These are phyloP conservation scores for Saimiri boliviensis DNA, from an alignment of 2,113 vertebrate species.

Conservation along the genomic window DNA sequence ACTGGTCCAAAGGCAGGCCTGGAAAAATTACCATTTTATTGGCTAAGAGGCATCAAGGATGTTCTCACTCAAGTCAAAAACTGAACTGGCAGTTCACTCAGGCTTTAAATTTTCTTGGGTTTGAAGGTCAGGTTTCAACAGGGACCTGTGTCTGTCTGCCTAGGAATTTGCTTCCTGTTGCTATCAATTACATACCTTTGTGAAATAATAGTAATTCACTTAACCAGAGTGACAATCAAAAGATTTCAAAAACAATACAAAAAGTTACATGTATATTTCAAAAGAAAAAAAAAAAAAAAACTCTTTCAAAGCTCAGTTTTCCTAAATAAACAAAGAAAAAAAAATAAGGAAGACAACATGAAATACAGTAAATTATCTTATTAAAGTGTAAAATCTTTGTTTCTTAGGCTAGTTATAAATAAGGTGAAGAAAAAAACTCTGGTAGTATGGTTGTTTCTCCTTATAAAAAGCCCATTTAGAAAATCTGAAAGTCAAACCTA, in stretches of 20 bases:
- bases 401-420: background rate
- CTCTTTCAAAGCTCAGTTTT: background rate
- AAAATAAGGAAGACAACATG: background rate
- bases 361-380: background rate
- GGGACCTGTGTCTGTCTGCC: too few species aligned
- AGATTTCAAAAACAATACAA: background rate
- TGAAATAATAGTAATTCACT: background rate
- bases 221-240: background rate
- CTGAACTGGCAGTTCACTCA: too few species aligned
- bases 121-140: too few species aligned
- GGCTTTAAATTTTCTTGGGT: too few species aligned
- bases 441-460: slow-evolving; percentile 69
- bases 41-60: too few species aligned
- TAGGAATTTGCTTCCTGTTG: too few species aligned
- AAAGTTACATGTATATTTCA: background rate
- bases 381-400: background rate
- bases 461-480: slow-evolving; percentile 76
- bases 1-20: too few species aligned
- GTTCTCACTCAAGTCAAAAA: too few species aligned
- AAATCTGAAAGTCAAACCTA: slow-evolving; percentile 77
- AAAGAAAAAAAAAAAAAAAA: background rate
- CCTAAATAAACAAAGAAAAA: background rate
- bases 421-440: background rate
- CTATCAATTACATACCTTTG: background rate
- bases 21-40: too few species aligned